Conservation (phyloP, 2,797 vertebrate species). For the Trichosurus vulpecula region DNA sequence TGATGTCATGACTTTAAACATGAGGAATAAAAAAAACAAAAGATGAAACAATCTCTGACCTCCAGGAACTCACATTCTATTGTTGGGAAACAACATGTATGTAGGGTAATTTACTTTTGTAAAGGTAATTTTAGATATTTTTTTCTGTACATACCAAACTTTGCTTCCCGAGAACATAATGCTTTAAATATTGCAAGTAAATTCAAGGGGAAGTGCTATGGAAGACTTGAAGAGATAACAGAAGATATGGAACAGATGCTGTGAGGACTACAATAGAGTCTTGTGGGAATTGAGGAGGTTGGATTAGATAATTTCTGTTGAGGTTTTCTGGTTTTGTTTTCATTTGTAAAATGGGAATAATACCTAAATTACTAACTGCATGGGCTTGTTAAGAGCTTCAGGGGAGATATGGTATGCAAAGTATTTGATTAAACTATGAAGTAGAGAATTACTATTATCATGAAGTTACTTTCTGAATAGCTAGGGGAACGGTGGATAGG, state of each 20-base stretch:
- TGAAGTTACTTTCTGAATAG: background rate
- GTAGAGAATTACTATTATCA: background rate
- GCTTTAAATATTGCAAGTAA: slow-evolving; percentile 45
- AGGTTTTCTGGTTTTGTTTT: background rate
- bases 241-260: too few species aligned
- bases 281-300: background rate
- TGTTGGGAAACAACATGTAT: too few species aligned
- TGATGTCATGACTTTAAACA: too few species aligned
- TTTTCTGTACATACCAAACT: slow-evolving; percentile 18
- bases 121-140: background rate
- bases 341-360: background rate
- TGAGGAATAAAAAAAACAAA: too few species aligned
- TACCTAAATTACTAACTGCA: background rate
- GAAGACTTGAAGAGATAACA: too few species aligned
- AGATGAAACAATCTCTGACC: too few species aligned
- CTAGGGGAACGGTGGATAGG: background rate
- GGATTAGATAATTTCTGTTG: background rate
- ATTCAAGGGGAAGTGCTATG: too few species aligned
- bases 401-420: background rate
- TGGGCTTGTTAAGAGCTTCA: background rate
- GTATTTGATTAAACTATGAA: background rate
- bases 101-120: too few species aligned
- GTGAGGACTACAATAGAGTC: too few species aligned
- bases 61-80: too few species aligned
- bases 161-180: slow-evolving; percentile 15